Conservation (phyloP, 2,113 vertebrate species). For the chimpanzee (Pan troglodytes) region NHGRI_mPanTro3-v2.1_pri NC_072420.2:37591001-37591500, state of each 20-base stretch:
- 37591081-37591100: slow-evolving; percentile 99
- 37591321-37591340: background rate
- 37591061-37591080: slow-evolving; percentile 93
- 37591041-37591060: slow-evolving; percentile 93
- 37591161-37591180: background rate
- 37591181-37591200: background rate
- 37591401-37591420: background rate
- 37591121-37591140: slow-evolving; percentile 65
- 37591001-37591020: slow-evolving; percentile 92
- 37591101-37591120: slow-evolving; percentile 79
- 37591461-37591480: background rate
- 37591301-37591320: background rate
- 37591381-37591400: background rate
- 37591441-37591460: background rate
- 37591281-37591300: background rate
- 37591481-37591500: background rate
- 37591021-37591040: slow-evolving; percentile 94
- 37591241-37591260: background rate
- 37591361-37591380: background rate
- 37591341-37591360: no score
- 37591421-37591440: background rate
- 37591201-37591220: background rate
- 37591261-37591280: background rate
- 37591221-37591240: accelerated
- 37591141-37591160: background rate